Conservation (phyloP, 2,888 invertebrate genomes). For the Eumerus sabulonum region DNA sequence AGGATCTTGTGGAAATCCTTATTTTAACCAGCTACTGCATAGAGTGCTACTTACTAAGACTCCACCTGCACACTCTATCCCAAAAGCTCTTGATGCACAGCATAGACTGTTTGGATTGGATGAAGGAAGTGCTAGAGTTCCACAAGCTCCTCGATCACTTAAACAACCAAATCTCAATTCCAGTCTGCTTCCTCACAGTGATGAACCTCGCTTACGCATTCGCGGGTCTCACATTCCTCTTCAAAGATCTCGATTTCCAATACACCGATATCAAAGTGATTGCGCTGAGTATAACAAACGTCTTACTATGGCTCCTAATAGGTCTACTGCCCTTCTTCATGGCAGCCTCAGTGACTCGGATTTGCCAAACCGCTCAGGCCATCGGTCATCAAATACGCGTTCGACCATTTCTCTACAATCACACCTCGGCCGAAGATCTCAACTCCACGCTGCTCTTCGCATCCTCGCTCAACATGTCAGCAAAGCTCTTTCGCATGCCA, state of each 20-base stretch:
- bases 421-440: slow-evolving; percentile 87
- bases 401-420: slow-evolving; percentile 89
- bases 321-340: slow-evolving; percentile 79
- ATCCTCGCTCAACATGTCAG: slow-evolving; percentile 86
- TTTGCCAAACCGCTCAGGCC: slow-evolving; percentile 85
- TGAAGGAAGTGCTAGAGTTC: slow-evolving; percentile 91
- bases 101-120: slow-evolving; percentile 87
- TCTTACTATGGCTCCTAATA: slow-evolving; percentile 75
- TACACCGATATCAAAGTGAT: slow-evolving; percentile 81
- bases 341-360: slow-evolving; percentile 87
- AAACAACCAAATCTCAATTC: slow-evolving; percentile 87
- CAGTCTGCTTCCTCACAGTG: slow-evolving; percentile 88
- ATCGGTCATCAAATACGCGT: slow-evolving; percentile 89
- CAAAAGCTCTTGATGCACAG: slow-evolving; percentile 86
- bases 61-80: slow-evolving; percentile 86
- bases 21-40: slow-evolving; percentile 90
- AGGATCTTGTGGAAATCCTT: slow-evolving; percentile 91
- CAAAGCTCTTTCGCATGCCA: slow-evolving; percentile 86
- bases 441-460: slow-evolving; percentile 88
- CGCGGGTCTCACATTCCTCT: slow-evolving; percentile 85
- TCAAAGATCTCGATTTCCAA: slow-evolving; percentile 82
- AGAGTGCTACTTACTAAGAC: slow-evolving; percentile 88
- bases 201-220: slow-evolving; percentile 87
- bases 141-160: slow-evolving; percentile 87
- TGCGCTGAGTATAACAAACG: slow-evolving; percentile 84